These are phyloP conservation scores for Oligia latruncula DNA, from an alignment of 2,888 invertebrate genomes.

Conservation along the genomic window DNA sequence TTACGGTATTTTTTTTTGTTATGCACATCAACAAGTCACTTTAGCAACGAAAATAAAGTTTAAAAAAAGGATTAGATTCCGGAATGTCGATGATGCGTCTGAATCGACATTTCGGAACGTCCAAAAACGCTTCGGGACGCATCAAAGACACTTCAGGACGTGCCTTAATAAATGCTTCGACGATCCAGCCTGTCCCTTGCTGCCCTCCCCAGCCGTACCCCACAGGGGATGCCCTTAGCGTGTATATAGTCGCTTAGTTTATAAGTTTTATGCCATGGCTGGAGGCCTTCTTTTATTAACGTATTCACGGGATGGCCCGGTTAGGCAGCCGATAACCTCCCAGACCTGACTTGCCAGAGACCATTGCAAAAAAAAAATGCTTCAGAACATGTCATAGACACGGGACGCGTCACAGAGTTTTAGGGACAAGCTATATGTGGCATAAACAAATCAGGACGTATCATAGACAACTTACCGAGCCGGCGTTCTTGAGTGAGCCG, in stretches of 20 bases:
- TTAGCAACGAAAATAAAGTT: too few species aligned
- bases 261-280: background rate
- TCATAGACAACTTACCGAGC: slow-evolving; percentile 71
- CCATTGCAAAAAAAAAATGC: too few species aligned
- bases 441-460: background rate
- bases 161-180: background rate
- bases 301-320: too few species aligned
- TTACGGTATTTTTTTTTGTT: too few species aligned
- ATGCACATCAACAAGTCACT: too few species aligned
- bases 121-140: background rate
- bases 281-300: background rate
- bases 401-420: background rate
- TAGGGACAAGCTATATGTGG: background rate
- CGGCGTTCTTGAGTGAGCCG: slow-evolving; percentile 86
- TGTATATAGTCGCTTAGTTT: background rate
- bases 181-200: too few species aligned
- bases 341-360: background rate
- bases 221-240: background rate
- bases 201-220: background rate
- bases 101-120: background rate
- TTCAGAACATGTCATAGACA: background rate
- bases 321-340: too few species aligned
- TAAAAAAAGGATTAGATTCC: too few species aligned
- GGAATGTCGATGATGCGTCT: background rate
- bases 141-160: background rate